A percentile compares a stretch with the other conserved stretches of the same genome.
phyloP scores from a whole-genome alignment of 2,888 invertebrate species.

The Oscheius sp. region DNA sequence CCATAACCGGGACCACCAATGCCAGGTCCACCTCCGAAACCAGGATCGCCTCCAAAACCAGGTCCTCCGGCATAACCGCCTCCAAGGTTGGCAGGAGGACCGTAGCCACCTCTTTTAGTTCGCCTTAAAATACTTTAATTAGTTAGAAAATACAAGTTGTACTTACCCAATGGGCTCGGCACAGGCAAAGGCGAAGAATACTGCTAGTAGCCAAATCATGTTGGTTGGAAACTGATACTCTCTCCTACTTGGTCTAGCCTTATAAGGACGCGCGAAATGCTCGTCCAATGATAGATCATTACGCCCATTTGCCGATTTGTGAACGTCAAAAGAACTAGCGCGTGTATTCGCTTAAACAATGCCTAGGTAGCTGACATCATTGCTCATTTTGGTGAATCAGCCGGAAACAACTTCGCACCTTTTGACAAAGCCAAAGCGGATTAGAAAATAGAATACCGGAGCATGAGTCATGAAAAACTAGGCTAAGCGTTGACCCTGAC shows the following conservation, averaged over 20 bases:
- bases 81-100: conserved; percentile 12
- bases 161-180: conserved; percentile 15
- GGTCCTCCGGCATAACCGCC: not conserved
- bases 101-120: conserved; percentile 17
- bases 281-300: conserved; percentile 30
- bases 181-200: conserved; percentile 7
- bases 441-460: conserved; percentile 32
- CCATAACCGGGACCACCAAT: conserved; percentile 1
- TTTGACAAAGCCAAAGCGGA: conserved; percentile 5
- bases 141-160: not conserved
- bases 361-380: conserved; percentile 12
- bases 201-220: conserved; percentile 17
- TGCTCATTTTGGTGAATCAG: not conserved
- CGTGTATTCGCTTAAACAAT: conserved; percentile 15
- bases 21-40: conserved; percentile 13
- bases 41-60: conserved; percentile 1
- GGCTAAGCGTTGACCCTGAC: conserved; percentile 35
- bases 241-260: conserved; percentile 16
- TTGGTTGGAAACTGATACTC: conserved; percentile 15
- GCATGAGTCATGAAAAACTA: conserved; percentile 32
- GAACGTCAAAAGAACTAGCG: conserved; percentile 12
- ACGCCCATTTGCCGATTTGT: conserved; percentile 34
- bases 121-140: not conserved
- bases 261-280: conserved; percentile 23
- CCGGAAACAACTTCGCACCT: not conserved